Evolutionary conservation across 2,888 invertebrate species (phyloP).

Genomic region (Cetonia aurata): DNA sequence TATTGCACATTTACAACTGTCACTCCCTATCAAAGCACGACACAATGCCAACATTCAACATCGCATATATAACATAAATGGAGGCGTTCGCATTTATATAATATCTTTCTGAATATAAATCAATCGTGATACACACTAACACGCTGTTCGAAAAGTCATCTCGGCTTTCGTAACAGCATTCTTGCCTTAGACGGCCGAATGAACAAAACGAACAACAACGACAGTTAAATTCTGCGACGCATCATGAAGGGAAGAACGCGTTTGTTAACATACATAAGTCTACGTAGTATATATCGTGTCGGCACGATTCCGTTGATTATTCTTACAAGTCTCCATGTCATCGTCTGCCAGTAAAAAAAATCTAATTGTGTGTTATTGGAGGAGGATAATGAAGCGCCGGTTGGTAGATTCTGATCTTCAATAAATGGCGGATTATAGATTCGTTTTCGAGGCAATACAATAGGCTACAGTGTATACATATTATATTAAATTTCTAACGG

Average conservation of each 20-base stretch:
- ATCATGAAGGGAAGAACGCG: not conserved
- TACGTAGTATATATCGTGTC: too few species aligned
- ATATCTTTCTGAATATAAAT: constrained; percentile 22
- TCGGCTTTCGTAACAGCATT: constrained; percentile 47
- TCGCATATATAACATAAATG: constrained; percentile 9
- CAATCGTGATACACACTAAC: constrained; percentile 22
- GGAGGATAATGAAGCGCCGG: too few species aligned
- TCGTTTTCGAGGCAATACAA: too few species aligned
- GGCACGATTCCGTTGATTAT: too few species aligned
- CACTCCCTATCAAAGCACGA: constrained; percentile 8
- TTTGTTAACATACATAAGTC: not conserved
- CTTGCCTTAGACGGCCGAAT: constrained; percentile 46
- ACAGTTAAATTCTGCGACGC: not conserved
- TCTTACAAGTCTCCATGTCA: too few species aligned
- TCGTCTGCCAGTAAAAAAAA: too few species aligned
- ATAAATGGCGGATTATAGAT: too few species aligned
- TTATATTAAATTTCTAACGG: too few species aligned
- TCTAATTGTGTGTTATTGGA: too few species aligned
- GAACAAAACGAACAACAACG: constrained; percentile 35
- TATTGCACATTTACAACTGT: not conserved
- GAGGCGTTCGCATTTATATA: constrained; percentile 29
- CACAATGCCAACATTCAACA: constrained; percentile 12
- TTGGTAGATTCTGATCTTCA: too few species aligned
- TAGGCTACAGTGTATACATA: too few species aligned
- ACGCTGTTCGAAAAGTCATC: constrained; percentile 42